Evolutionary conservation across 2,888 invertebrate genomes (phyloP).

Genomic region (Eumerus sabulonum): DNA sequence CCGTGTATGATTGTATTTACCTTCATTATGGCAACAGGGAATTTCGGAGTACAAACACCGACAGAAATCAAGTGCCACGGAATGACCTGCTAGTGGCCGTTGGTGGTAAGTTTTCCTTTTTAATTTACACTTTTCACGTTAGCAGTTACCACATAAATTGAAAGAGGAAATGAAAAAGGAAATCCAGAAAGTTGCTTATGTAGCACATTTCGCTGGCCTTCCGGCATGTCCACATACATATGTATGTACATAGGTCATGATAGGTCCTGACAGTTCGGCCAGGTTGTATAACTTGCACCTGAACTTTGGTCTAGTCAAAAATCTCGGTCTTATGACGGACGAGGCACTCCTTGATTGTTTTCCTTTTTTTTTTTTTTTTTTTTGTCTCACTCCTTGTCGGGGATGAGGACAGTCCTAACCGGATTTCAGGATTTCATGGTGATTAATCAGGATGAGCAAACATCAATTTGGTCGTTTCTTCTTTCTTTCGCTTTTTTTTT

Average conservation of each 20-base stretch:
- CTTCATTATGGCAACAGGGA: constrained; percentile 50
- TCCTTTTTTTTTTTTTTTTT: constrained; percentile 34
- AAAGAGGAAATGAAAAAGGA: constrained; percentile 5
- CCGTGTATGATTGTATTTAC: constrained; percentile 43
- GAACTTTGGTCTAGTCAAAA: constrained; percentile 19
- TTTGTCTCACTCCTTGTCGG: too few relatives aligned
- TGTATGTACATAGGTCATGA: constrained; percentile 37
- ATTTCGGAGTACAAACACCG: constrained; percentile 33
- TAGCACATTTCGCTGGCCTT: constrained; percentile 32
- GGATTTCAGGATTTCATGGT: constrained; percentile 51
- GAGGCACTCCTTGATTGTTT: constrained; percentile 23
- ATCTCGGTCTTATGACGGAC: constrained; percentile 42
- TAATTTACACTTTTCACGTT: constrained; percentile 65
- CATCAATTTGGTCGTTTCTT: constrained; percentile 7
- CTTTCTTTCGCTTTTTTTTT: constrained; percentile 7
- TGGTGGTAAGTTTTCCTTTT: constrained; percentile 42
- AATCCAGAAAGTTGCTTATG: constrained; percentile 28
- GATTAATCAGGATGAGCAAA: constrained; percentile 67
- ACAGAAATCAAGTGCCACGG: constrained; percentile 41
- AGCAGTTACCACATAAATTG: neutral
- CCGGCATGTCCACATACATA: too few relatives aligned
- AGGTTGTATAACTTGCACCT: constrained; percentile 17
- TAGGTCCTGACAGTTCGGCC: constrained; percentile 3
- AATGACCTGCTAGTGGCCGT: constrained; percentile 34
- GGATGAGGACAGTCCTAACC: neutral